Base-by-base conservation (phyloP, 2,888 invertebrate genomes). In the Leistus spinibarbis region DNA sequence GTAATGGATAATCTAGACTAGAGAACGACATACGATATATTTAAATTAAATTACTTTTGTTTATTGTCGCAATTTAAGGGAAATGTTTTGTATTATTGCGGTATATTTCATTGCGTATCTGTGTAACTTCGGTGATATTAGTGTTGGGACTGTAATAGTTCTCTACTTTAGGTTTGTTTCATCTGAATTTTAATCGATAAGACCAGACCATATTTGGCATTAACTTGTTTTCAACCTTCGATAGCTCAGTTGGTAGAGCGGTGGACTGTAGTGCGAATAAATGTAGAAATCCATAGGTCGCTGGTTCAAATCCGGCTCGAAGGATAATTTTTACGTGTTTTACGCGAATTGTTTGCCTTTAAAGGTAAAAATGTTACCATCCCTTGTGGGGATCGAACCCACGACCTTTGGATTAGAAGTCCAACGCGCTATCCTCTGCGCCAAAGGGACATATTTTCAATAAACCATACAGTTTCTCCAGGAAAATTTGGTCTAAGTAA, bases 351-450 rank as follows among this genome's bases (percentile, higher is more conserved):
- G 0, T 40, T 40, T 40, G 40, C 40, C 13, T 13, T 40, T 40
- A 7, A n/a, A 40, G 5, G 10, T 40, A 40, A 40, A 40, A 40
- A 40, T 13, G 7, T 7, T 40, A 40, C 40, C 91, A 92, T 92
- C 92, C 91, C 91, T 91, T 91, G 92, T 91, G 92, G 92, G 92
- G 92, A 92, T 92, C 92, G 92, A 92, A 92, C 92, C 92, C 92
- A 91, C 92, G 93, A 92, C 92, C 93, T 92, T 92, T 92, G 92
- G 93, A 93, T 93, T 92, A 92, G 92, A 93, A 93, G 93, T 93
- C 92, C 92, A 92, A 92, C 92, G 92, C 92, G 92, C 92, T 92
- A 92, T 92, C 93, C 93, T 91, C 92, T 93, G 92, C 92, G 92
- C 93, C 91, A 93, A 91, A 92, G 92, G 92, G 92, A 92, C 92